phyloP scores from a whole-genome alignment of 2,888 invertebrate species.

The Brachypterus glaber region DNA sequence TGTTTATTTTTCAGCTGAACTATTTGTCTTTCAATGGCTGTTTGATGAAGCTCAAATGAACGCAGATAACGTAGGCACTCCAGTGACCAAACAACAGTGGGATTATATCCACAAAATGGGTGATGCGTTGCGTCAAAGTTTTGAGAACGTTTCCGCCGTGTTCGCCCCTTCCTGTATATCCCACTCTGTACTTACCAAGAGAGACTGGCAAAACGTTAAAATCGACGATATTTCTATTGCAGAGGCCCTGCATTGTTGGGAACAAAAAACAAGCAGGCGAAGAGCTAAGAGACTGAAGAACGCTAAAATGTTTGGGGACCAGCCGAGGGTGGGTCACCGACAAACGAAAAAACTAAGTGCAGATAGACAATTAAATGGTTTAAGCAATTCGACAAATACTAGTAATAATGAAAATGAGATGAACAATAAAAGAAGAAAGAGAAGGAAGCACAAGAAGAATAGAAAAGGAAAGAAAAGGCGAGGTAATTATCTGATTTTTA shows the following conservation, averaged over 20 bases:
- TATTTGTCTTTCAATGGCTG: constrained; percentile 91
- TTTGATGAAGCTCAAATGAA: constrained; percentile 93
- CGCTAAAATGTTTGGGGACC: constrained; percentile 11
- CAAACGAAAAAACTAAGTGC: neutral
- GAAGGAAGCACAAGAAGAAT: constrained; percentile 25
- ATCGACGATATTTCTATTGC: constrained; percentile 72
- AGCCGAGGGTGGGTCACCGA: constrained; percentile 8
- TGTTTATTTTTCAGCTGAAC: constrained; percentile 58
- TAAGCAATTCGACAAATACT: constrained; percentile 6
- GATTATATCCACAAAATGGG: constrained; percentile 88
- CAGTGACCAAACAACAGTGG: constrained; percentile 85
- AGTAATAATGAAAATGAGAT: constrained; percentile 11
- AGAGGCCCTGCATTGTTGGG: constrained; percentile 84
- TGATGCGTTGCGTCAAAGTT: constrained; percentile 68
- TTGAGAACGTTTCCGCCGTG: constrained; percentile 76
- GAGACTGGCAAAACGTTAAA: constrained; percentile 79
- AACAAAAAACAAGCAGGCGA: constrained; percentile 45
- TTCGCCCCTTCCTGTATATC: constrained; percentile 92
- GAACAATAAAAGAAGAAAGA: constrained; percentile 21
- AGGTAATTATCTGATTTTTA: constrained; percentile 22
- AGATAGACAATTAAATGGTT: neutral
- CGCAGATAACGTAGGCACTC: constrained; percentile 83
- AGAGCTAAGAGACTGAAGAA: constrained; percentile 26
- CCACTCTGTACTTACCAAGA: constrained; percentile 77
- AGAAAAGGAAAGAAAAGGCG: constrained; percentile 27